phyloP scores from a whole-genome alignment of 1,140 invertebrate genomes.

The Paraescarpia echinospica region DNA sequence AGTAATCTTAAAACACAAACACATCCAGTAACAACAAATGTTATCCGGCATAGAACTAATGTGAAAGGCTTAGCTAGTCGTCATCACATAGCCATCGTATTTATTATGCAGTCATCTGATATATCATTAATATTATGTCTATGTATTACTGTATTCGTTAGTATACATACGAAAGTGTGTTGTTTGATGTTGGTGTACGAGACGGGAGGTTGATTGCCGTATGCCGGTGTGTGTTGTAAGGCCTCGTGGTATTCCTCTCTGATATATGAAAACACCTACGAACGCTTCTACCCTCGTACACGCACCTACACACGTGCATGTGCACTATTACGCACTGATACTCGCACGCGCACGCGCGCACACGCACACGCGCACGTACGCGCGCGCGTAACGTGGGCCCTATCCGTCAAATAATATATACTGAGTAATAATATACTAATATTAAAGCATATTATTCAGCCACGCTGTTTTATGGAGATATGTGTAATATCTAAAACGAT shows the following conservation, averaged over 20 bases:
- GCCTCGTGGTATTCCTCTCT: too few species aligned
- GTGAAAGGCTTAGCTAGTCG: background rate
- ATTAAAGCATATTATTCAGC: too few species aligned
- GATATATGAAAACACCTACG: background rate
- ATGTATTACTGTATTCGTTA: too few species aligned
- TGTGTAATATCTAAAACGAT: too few species aligned
- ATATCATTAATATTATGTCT: too few species aligned
- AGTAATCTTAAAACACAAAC: constrained; percentile 16
- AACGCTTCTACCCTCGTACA: background rate
- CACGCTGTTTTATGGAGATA: too few species aligned
- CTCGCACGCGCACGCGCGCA: background rate
- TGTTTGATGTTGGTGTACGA: background rate
- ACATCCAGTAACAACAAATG: background rate
- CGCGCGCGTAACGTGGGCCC: too few species aligned
- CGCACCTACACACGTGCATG: background rate
- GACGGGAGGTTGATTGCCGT: background rate
- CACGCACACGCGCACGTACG: background rate
- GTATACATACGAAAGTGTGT: background rate
- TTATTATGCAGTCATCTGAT: too few species aligned
- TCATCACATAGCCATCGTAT: too few species aligned
- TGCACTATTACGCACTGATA: background rate
- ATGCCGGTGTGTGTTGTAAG: too few species aligned
- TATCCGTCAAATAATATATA: too few species aligned
- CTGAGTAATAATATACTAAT: too few species aligned
- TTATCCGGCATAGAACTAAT: background rate